phyloP scores from a whole-genome alignment of 2,888 invertebrate genomes.

The Ochropleura plecta region DNA sequence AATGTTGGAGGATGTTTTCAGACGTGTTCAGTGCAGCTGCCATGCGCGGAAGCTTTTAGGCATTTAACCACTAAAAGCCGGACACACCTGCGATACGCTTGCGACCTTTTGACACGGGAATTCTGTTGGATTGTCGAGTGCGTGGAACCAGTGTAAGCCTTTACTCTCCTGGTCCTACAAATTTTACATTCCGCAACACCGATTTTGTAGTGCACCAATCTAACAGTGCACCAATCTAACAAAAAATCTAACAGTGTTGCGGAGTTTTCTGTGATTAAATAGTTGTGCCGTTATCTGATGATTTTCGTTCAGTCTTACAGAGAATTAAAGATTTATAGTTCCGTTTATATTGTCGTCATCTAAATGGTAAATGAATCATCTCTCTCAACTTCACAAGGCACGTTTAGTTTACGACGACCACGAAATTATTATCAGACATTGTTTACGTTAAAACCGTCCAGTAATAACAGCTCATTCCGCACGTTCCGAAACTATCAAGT shows the following conservation, averaged over 20 bases:
- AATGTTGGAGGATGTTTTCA: conserved; percentile 38
- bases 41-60: conserved; percentile 45
- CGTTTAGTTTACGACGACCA: conserved; percentile 19
- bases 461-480: conserved; percentile 53
- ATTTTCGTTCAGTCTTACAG: not conserved
- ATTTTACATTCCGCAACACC: conserved; percentile 40
- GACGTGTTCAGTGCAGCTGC: conserved; percentile 25
- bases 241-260: not conserved
- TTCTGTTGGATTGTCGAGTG: conserved; percentile 52
- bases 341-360: not conserved
- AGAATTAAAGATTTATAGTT: not conserved
- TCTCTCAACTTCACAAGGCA: conserved; percentile 6
- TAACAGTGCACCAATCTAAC: no score
- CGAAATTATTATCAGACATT: conserved; percentile 39
- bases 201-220: conserved; percentile 26
- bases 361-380: not conserved
- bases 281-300: not conserved
- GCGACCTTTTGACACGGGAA: conserved; percentile 59
- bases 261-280: not conserved
- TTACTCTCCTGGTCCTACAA: conserved; percentile 31
- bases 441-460: conserved; percentile 50
- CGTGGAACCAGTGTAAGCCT: conserved; percentile 27
- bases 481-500: conserved; percentile 64
- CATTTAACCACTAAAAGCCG: conserved; percentile 57
- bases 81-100: conserved; percentile 53